phyloP scores from a whole-genome alignment of 1,140 invertebrate genomes.

The Monomorium pharaonis region DNA sequence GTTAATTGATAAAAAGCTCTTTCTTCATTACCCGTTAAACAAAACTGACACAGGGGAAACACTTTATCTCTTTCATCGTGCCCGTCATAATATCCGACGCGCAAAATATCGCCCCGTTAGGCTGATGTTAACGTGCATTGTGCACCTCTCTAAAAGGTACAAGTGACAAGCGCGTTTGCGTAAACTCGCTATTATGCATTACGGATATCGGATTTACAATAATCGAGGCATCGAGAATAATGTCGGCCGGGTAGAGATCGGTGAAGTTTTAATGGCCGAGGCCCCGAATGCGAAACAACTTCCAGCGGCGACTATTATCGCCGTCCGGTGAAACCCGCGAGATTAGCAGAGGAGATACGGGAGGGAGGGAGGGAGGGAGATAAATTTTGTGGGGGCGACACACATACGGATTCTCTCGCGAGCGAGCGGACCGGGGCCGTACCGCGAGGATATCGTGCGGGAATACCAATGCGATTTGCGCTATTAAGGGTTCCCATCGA shows the following conservation, averaged over 20 bases:
- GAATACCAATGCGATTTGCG: neutral
- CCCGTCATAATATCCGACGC: constrained; percentile 10
- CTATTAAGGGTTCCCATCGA: constrained; percentile 5
- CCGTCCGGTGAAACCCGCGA: neutral
- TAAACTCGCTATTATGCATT: neutral
- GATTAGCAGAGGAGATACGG: neutral
- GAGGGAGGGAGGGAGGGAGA: no score
- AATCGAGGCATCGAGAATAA: constrained; percentile 10
- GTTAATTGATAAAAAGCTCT: constrained; percentile 27
- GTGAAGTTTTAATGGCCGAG: constrained; percentile 14
- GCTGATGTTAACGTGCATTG: neutral
- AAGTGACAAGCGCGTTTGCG: no score
- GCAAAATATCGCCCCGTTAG: neutral
- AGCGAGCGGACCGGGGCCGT: no score
- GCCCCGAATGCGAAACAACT: neutral
- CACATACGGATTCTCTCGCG: neutral
- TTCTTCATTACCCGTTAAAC: constrained; percentile 11
- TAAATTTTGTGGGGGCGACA: neutral
- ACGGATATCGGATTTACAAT: neutral
- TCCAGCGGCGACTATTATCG: neutral
- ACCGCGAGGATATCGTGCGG: neutral
- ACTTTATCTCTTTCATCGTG: constrained; percentile 17
- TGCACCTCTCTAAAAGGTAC: neutral
- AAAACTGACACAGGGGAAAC: neutral
- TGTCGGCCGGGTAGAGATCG: constrained; percentile 4